Base-by-base conservation (phyloP, 2,888 invertebrate species). In the Diarsia rubi region DNA sequence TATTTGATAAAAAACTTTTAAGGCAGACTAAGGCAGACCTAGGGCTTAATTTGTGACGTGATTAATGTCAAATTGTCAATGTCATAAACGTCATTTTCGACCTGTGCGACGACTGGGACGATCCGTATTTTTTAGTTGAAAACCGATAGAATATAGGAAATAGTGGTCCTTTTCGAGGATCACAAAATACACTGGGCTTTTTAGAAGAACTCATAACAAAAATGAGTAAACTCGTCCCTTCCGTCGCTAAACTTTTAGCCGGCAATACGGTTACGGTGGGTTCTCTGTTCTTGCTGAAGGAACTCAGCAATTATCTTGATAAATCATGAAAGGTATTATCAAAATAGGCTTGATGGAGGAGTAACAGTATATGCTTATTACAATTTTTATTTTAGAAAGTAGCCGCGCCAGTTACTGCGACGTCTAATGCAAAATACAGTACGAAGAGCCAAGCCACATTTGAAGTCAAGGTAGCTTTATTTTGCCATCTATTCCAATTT, bases 361-460 rank as follows among this genome's bases (percentile, higher is more conserved):
- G 44, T 27, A 47, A 19, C 19, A 62, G n/a, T 62, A 16, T 67
- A 37, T 37, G 52, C 49, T 72, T 63, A 70, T 47, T 62, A 14
- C 9, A 52, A 27, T 81, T 54, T 72, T 78, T 12, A 64, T 94
- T 94, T 81, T 93, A 96, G 96, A 96, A 96, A 93, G 88, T 91
- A 75, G 91, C 91, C 78, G 90, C 91, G 78, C 95, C 95, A 78
- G 92, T 90, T 80, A 89, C 90, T 64, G 80, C 91, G 59, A 88
- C 92, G n/a, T 87, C 93, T 71, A 97, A 97, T 86, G 95, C 95
- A 82, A 97, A 97, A 88, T 97, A 97, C 91, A 95, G 96, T 88
- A 94, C 95, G 84, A 97, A 97, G 81, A 97, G 97, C 12, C 97
- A 97, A 92, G 97, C 97, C 11, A 94, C 95, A 19, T 97, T 97